phyloP scores from a whole-genome alignment of 2,113 vertebrate species.

The Jaculus jaculus region DNA sequence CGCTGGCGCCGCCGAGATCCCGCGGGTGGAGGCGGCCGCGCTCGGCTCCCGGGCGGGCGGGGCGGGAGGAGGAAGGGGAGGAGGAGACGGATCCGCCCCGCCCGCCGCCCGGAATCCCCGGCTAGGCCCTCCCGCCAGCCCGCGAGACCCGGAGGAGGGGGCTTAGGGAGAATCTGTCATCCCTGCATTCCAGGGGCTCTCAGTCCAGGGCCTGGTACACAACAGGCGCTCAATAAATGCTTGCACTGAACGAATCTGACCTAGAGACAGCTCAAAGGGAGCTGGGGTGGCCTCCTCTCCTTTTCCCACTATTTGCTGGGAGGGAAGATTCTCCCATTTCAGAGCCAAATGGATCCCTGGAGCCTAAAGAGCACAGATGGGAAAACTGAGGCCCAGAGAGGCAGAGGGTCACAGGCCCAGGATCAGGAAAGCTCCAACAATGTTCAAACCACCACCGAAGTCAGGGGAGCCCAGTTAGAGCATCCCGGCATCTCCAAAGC shows the following conservation, averaged over 20 bases:
- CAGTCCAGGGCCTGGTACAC: neutral
- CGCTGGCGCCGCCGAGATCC: constrained; percentile 62
- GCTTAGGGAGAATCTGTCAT: neutral
- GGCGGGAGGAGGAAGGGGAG: constrained; percentile 74
- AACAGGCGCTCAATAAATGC: constrained; percentile 46
- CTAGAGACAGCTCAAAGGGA: neutral
- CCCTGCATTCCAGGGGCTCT: neutral
- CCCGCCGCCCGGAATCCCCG: neutral
- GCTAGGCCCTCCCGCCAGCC: constrained; percentile 13
- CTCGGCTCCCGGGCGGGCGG: constrained; percentile 18
- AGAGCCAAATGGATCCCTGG: neutral
- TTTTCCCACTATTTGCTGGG: neutral
- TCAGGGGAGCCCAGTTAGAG: neutral
- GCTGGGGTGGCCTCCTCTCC: neutral
- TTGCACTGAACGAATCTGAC: neutral
- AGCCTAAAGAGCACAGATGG: neutral
- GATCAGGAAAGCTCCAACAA: neutral
- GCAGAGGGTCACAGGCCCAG: neutral
- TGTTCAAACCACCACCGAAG: neutral
- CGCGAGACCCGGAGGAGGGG: neutral
- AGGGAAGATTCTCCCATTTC: neutral
- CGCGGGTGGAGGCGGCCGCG: constrained; percentile 55
- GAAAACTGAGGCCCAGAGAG: neutral
- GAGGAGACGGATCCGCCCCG: constrained; percentile 67
- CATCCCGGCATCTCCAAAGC: too few relatives aligned